Evolutionary conservation across 1,140 invertebrate species (phyloP).

Genomic region (Reticulitermes speratus): DNA sequence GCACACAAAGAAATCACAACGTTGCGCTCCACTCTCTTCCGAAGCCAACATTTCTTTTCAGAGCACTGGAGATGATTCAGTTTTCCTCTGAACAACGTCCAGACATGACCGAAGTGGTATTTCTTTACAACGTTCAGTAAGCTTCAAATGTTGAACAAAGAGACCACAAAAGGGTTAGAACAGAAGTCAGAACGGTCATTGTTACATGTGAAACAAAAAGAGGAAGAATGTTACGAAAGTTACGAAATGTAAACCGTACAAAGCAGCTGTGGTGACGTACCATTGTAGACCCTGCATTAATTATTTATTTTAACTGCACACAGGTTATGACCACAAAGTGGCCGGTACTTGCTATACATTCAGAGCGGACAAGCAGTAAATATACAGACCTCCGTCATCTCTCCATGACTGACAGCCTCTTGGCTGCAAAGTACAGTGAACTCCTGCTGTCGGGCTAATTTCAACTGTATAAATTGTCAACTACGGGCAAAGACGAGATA

Average conservation of each 20-base stretch:
- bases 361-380: not conserved
- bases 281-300: not conserved
- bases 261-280: not conserved
- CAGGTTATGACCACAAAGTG: not conserved
- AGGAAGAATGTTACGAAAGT: slow-evolving; percentile 14
- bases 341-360: not conserved
- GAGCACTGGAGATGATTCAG: not conserved
- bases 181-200: slow-evolving; percentile 5
- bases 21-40: no score
- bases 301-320: slow-evolving; percentile 5
- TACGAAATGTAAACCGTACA: not conserved
- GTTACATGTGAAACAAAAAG: not conserved
- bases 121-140: not conserved
- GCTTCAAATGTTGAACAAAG: slow-evolving; percentile 2
- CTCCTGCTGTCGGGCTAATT: not conserved
- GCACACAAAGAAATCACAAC: no score
- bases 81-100: not conserved
- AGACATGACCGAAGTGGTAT: not conserved
- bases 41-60: no score
- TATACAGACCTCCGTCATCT: not conserved
- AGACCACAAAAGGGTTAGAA: not conserved
- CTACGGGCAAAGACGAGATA: no score
- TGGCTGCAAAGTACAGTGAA: not conserved
- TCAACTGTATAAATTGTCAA: not conserved
- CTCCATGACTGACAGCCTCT: not conserved